phyloP scores from a whole-genome alignment of 1,140 invertebrate species.

The Drosophila insularis region DNA sequence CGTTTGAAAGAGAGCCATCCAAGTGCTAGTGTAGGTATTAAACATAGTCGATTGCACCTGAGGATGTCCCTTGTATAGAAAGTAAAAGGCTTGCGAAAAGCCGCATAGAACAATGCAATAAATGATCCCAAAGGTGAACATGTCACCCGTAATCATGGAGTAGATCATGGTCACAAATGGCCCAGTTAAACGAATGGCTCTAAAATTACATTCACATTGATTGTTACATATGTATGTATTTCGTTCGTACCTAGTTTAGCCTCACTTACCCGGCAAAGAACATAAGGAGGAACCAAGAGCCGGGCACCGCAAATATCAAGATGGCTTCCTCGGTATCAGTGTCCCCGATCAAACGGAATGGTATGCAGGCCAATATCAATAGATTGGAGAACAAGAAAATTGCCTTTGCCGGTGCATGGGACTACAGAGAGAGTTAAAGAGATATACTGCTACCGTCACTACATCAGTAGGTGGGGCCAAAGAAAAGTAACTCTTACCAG shows the following conservation, averaged over 20 bases:
- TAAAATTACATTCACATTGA: conserved; percentile 74
- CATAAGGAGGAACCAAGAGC: conserved; percentile 98
- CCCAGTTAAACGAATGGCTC: conserved; percentile 95
- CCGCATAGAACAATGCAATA: conserved; percentile 96
- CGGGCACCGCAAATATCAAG: conserved; percentile 94
- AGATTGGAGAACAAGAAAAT: conserved; percentile 97
- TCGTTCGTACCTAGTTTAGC: too few relatives aligned
- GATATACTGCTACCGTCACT: too few relatives aligned
- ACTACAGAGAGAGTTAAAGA: conserved; percentile 84
- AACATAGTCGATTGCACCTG: conserved; percentile 90
- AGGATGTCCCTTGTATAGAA: conserved; percentile 96
- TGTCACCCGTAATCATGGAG: conserved; percentile 98
- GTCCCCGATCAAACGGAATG: conserved; percentile 90
- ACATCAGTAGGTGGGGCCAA: too few relatives aligned
- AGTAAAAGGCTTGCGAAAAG: conserved; percentile 98
- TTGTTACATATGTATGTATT: too few relatives aligned
- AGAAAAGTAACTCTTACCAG: conserved; percentile 86
- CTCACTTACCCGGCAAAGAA: conserved; percentile 96
- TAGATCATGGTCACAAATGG: conserved; percentile 99
- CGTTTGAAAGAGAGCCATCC: conserved; percentile 99
- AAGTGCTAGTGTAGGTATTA: conserved; percentile 93
- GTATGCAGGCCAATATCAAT: conserved; percentile 95
- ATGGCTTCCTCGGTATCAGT: conserved; percentile 94
- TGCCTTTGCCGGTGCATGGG: conserved; percentile 95
- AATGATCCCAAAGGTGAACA: conserved; percentile 98